Base-by-base conservation (phyloP, 2,888 invertebrate genomes). In the Synanthedon myopaeformis region DNA sequence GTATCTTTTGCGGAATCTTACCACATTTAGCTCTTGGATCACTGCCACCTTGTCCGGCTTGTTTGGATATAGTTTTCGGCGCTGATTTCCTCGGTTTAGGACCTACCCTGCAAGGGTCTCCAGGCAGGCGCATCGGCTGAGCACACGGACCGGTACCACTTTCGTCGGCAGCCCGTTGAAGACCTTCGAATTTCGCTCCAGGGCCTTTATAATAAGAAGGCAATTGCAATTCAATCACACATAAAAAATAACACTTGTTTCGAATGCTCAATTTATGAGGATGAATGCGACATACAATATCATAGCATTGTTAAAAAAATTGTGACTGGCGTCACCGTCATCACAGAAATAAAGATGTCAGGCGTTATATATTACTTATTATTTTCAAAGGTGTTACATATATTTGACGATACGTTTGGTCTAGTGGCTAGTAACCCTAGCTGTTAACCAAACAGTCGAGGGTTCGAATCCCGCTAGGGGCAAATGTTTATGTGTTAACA, bases 41-140 rank as follows among this genome's bases (percentile, higher is more conserved):
- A 23, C 66, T 63, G 0, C 64, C 72, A 0, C 63, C 67, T 12
- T 14, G 19, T 0, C 75, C 65, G 0, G 66, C 75, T 53, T 81
- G 78, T 57, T 83, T 84, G 52, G 85, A 82, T 2, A 86, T 82
- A 17, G 81, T 81, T 61, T 55, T 72, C 0, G 84, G 79, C 0
- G 74, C 67, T 0, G 79, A 60, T 58, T 64, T 72, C 19, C 79
- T 58, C 0, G 82, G 77, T 60, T 80, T 85, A 51, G 88, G 84
- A 1, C 83, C 82, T 1, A 89, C 90, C 42, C 89, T 74, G 65
- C 89, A 90, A 0, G 89, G 88, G 69, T 90, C 90, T 0, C 90
- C 90, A 0, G 90, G 90, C 50, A 90, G 71, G 1, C 86, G 78
- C 68, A 88, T 82, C 0, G 90, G 89, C 65, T 89, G 89, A 3